These are phyloP conservation scores for Crax fasciolata DNA, from an alignment of 2,797 vertebrate species.

Conservation along the genomic window DNA sequence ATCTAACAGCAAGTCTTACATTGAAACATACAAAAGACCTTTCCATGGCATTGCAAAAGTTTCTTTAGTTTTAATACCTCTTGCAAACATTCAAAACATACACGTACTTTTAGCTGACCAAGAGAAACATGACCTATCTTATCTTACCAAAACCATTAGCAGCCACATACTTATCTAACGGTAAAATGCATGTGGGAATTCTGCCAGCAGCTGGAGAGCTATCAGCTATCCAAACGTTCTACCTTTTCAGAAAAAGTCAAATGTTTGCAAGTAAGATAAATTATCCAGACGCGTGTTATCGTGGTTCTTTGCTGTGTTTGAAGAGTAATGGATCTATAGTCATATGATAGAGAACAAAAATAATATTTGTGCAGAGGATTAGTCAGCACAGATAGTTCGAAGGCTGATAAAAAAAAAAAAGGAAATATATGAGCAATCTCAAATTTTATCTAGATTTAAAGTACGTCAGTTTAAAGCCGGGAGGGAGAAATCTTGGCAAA, in stretches of 20 bases:
- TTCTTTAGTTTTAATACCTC: neutral
- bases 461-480: neutral
- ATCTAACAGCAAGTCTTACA: neutral
- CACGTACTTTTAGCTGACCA: neutral
- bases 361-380: neutral
- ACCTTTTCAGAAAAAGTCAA: neutral
- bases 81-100: neutral
- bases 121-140: neutral
- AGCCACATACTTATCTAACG: conserved; percentile 21
- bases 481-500: rapidly evolving
- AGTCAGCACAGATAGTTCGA: neutral
- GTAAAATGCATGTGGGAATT: neutral
- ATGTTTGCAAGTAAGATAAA: neutral
- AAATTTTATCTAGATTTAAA: neutral
- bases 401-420: neutral
- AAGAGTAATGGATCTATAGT: neutral
- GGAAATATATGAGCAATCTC: neutral
- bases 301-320: neutral
- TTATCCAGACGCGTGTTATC: neutral
- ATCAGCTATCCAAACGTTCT: neutral
- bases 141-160: neutral
- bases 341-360: neutral
- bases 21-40: neutral
- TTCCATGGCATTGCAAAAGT: neutral
- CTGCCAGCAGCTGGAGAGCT: conserved; percentile 20